Evolutionary conservation across 2,113 vertebrate species (phyloP).

Genomic region (Archilochus colubris): DNA sequence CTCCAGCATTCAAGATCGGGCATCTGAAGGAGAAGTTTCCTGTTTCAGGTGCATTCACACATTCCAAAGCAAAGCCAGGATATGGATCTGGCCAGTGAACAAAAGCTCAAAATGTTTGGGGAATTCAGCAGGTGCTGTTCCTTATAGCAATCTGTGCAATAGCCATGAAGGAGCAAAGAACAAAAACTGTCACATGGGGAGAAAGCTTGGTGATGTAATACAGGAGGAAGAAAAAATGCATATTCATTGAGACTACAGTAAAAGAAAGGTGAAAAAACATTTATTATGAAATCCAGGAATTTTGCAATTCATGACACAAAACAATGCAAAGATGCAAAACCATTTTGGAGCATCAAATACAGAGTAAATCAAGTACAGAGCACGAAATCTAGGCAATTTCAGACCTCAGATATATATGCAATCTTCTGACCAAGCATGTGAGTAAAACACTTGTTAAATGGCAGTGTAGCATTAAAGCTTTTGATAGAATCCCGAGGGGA

Average conservation of each 20-base stretch:
- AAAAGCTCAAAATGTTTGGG: accelerated
- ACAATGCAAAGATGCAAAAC: background rate
- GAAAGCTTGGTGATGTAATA: background rate
- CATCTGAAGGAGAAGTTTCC: background rate
- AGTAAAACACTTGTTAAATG: background rate
- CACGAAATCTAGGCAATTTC: background rate
- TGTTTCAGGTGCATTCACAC: background rate
- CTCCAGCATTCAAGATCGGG: background rate
- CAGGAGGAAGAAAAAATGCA: background rate
- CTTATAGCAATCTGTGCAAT: background rate
- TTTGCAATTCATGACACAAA: background rate
- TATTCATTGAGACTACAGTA: background rate
- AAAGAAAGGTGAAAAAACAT: background rate
- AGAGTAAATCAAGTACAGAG: background rate
- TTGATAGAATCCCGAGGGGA: background rate
- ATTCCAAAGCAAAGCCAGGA: background rate
- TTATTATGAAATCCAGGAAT: background rate
- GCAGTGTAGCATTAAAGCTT: background rate
- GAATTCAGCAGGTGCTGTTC: background rate
- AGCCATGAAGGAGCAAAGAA: background rate
- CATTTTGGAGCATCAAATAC: background rate
- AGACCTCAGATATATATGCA: background rate
- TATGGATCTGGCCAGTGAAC: background rate
- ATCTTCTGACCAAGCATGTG: background rate
- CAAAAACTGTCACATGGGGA: background rate